Evolutionary conservation across 2,888 invertebrate genomes (phyloP).

Genomic region (Muschampia plurimacula): DNA sequence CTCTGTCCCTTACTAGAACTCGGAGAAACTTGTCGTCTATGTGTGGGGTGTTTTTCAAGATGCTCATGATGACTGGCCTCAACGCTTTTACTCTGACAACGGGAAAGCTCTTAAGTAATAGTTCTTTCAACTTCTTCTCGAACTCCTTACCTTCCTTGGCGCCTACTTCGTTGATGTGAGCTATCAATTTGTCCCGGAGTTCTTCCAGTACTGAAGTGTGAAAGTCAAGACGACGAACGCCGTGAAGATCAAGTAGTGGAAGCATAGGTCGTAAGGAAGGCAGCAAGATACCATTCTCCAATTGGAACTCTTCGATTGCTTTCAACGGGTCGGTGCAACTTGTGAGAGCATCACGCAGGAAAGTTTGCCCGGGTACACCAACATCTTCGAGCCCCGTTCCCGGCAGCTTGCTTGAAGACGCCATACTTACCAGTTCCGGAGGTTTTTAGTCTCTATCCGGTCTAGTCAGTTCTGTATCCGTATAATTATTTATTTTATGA

Average conservation of each 20-base stretch:
- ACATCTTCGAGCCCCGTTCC: conserved; percentile 92
- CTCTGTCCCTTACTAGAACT: conserved; percentile 91
- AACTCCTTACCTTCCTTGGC: conserved; percentile 89
- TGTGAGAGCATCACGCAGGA: conserved; percentile 95
- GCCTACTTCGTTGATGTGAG: conserved; percentile 94
- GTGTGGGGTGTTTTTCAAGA: conserved; percentile 95
- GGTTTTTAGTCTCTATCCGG: not conserved
- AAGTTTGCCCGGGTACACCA: conserved; percentile 94
- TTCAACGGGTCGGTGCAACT: conserved; percentile 98
- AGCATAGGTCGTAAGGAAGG: conserved; percentile 97
- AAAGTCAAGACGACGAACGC: conserved; percentile 96
- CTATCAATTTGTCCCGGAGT: conserved; percentile 87
- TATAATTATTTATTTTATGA: too few species aligned
- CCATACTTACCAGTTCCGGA: conserved; percentile 57
- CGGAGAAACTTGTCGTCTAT: conserved; percentile 93
- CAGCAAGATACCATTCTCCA: conserved; percentile 95
- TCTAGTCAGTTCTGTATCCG: not conserved
- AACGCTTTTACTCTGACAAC: conserved; percentile 96
- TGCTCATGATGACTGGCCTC: conserved; percentile 97
- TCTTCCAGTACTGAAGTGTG: conserved; percentile 97
- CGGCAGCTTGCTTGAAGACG: conserved; percentile 77
- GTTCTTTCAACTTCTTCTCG: conserved; percentile 94
- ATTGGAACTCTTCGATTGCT: conserved; percentile 99
- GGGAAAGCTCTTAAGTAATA: conserved; percentile 96
- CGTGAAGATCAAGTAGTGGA: conserved; percentile 97